Conservation (phyloP, 2,113 vertebrate genomes). For the Neolamprologus sp. region DNA sequence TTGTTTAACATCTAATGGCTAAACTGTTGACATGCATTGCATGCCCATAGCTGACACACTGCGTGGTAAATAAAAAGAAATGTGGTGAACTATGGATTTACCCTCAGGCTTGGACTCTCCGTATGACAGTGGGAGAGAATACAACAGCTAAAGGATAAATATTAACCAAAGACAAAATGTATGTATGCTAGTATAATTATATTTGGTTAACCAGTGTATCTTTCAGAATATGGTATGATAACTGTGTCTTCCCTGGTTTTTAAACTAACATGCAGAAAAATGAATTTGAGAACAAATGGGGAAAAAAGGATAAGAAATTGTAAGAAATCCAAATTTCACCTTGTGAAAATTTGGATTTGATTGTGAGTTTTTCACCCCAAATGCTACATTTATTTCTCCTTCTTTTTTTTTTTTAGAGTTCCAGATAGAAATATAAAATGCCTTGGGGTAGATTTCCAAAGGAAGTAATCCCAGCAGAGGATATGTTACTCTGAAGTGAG, state of each 20-base stretch:
- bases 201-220: not conserved
- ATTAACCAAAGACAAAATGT: not conserved
- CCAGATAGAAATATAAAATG: not conserved
- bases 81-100: conserved; percentile 24
- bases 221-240: not conserved
- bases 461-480: not conserved
- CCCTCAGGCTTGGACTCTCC: not conserved
- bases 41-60: not conserved
- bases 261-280: not conserved
- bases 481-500: not conserved
- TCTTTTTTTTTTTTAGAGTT: not conserved
- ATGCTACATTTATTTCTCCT: not conserved
- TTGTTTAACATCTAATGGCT: conserved; percentile 36
- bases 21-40: not conserved
- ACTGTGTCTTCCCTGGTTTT: not conserved
- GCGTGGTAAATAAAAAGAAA: conserved; percentile 15
- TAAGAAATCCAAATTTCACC: not conserved
- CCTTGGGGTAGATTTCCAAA: not conserved
- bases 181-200: not conserved
- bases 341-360: not conserved
- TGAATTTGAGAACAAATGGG: not conserved
- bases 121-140: not conserved
- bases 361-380: not conserved
- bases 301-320: not conserved
- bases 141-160: not conserved